phyloP scores from a whole-genome alignment of 1,140 invertebrate species.

The Camponotus pennsylvanicus region DNA sequence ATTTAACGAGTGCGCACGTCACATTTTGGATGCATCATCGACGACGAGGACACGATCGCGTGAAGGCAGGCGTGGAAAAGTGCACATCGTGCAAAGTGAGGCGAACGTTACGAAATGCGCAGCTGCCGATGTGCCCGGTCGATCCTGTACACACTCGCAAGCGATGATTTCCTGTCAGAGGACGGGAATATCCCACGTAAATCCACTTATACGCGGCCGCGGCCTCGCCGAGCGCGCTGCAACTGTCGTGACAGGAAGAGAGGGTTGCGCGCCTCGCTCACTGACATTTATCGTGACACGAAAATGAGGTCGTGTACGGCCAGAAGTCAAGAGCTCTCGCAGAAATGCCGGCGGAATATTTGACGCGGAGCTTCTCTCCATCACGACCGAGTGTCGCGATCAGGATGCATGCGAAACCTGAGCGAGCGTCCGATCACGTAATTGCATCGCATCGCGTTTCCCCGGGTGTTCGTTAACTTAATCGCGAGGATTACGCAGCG shows the following conservation, averaged over 20 bases:
- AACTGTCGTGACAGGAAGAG: conserved; percentile 57
- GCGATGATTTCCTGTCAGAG: conserved; percentile 55
- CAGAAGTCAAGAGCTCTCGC: conserved; percentile 55
- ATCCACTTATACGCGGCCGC: conserved; percentile 49
- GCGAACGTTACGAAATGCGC: conserved; percentile 44
- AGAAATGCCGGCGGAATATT: conserved; percentile 7
- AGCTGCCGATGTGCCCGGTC: conserved; percentile 42
- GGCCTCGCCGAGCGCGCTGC: conserved; percentile 40
- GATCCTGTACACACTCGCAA: conserved; percentile 40
- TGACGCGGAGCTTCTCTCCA: conserved; percentile 21
- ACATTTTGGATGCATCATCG: conserved; percentile 42
- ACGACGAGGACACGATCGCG: conserved; percentile 17
- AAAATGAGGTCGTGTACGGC: conserved; percentile 56
- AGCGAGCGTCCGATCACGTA: conserved; percentile 39
- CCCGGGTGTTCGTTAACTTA: conserved; percentile 39
- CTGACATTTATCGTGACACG: conserved; percentile 58
- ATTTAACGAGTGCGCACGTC: not conserved
- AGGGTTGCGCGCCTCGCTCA: conserved; percentile 47
- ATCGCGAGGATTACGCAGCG: conserved; percentile 44
- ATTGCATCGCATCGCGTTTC: conserved; percentile 35
- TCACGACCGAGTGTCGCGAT: not conserved
- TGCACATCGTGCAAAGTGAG: conserved; percentile 37
- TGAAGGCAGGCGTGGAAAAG: conserved; percentile 41
- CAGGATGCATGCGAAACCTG: conserved; percentile 36
- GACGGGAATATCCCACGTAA: conserved; percentile 48